These are phyloP conservation scores for Rhimphoctona megacephalus DNA, from an alignment of 2,888 invertebrate genomes.

Conservation along the genomic window DNA sequence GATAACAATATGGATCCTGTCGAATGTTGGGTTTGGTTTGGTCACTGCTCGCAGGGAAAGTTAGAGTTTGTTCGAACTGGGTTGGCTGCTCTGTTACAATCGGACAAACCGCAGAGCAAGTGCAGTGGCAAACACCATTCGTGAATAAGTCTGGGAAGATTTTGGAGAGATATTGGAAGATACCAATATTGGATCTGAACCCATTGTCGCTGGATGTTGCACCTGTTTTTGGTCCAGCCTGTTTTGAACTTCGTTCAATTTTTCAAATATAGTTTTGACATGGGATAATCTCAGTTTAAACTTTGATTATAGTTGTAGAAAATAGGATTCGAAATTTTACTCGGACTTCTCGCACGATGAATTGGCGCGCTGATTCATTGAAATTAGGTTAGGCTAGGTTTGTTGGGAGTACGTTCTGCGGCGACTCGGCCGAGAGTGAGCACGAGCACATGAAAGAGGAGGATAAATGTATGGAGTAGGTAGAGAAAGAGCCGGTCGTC, in stretches of 20 bases:
- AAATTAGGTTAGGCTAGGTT: slow-evolving; percentile 43
- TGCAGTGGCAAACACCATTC: background rate
- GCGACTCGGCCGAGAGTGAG: slow-evolving; percentile 35
- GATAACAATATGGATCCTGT: slow-evolving; percentile 3
- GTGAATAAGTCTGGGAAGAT: too few species aligned
- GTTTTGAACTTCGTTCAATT: background rate
- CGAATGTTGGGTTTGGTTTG: slow-evolving; percentile 29
- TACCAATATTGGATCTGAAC: background rate
- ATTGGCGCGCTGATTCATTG: background rate
- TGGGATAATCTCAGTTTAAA: background rate
- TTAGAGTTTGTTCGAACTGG: slow-evolving; percentile 3
- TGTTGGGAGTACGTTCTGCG: slow-evolving; percentile 1
- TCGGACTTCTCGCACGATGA: background rate
- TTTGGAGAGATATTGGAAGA: background rate
- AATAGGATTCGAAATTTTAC: background rate
- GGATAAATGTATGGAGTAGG: slow-evolving; percentile 29
- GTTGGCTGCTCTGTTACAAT: slow-evolving; percentile 1
- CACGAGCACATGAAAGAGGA: slow-evolving; percentile 40
- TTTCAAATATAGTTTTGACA: background rate
- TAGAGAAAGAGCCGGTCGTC: slow-evolving; percentile 54
- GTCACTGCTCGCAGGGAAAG: background rate
- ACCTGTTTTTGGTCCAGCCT: background rate
- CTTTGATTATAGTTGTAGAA: background rate
- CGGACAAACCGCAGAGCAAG: slow-evolving; percentile 7
- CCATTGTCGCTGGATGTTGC: background rate